phyloP scores from a whole-genome alignment of 2,797 vertebrate genomes.

The Iguana delicatissima region DNA sequence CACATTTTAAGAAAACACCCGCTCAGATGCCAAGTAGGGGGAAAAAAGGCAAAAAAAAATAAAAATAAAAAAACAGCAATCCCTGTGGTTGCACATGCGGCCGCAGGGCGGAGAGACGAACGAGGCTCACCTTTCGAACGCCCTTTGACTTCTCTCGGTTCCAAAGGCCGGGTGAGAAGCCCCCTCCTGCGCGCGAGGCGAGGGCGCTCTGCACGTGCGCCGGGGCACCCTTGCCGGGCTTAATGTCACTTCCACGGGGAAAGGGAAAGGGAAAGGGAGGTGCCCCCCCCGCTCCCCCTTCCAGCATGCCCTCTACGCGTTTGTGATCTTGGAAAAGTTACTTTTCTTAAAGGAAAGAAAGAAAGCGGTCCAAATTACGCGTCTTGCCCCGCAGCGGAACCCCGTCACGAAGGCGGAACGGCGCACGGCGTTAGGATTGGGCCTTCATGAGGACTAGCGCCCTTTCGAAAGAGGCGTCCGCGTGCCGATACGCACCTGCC shows the following conservation, averaged over 20 bases:
- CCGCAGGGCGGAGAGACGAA: too few relatives aligned
- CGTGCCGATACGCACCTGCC: not conserved
- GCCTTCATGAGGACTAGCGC: not conserved
- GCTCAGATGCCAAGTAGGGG: too few relatives aligned
- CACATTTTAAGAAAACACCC: too few relatives aligned
- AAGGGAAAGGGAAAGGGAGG: too few relatives aligned
- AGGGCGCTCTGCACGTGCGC: not conserved
- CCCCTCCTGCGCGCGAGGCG: too few relatives aligned
- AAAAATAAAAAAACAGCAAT: not conserved
- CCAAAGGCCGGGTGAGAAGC: too few relatives aligned
- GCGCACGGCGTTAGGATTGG: not conserved
- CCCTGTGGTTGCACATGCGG: not conserved
- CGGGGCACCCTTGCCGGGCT: not conserved
- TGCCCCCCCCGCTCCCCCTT: too few relatives aligned
- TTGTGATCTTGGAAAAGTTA: not conserved
- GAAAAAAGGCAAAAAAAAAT: too few relatives aligned
- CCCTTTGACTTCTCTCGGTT: too few relatives aligned
- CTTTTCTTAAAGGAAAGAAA: not conserved
- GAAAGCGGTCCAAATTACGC: not conserved
- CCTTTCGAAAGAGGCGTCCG: too few relatives aligned
- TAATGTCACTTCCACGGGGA: not conserved
- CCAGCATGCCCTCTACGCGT: not conserved
- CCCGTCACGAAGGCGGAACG: not conserved
- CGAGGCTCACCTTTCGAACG: too few relatives aligned
- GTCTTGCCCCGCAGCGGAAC: too few relatives aligned